Evolutionary conservation across 1,140 invertebrate genomes (phyloP).

Genomic region (Platyscapa corneri): DNA sequence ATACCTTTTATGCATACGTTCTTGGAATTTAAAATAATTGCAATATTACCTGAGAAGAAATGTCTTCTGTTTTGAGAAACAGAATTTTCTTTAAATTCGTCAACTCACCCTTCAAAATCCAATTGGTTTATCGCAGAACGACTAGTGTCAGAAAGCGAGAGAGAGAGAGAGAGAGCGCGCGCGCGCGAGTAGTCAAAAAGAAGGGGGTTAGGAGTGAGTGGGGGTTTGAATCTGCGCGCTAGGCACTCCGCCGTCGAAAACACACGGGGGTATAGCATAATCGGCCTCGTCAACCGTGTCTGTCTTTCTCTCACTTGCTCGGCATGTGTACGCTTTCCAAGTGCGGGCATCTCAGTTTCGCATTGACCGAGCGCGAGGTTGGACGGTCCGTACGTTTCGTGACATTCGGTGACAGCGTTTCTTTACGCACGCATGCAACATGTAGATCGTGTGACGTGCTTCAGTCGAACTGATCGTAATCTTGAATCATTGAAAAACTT

Average conservation of each 20-base stretch:
- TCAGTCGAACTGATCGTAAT: background rate
- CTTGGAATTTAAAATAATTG: too few species aligned
- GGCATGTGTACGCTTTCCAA: background rate
- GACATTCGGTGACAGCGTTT: background rate
- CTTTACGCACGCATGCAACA: constrained; percentile 52
- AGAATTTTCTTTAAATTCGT: background rate
- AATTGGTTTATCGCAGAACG: constrained; percentile 25
- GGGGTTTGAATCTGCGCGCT: constrained; percentile 50
- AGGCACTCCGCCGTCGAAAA: constrained; percentile 54
- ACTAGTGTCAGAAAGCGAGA: background rate
- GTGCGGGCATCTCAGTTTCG: constrained; percentile 22
- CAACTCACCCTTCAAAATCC: constrained; percentile 3
- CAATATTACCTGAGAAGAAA: background rate
- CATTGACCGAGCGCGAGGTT: constrained; percentile 61
- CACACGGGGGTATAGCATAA: constrained; percentile 49
- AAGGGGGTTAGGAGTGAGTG: background rate
- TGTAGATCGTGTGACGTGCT: constrained; percentile 56
- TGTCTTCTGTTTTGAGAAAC: background rate
- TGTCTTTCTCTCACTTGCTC: background rate
- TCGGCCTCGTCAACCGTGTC: constrained; percentile 20
- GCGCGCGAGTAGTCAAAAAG: background rate
- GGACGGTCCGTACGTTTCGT: constrained; percentile 50
- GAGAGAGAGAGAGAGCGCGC: background rate
- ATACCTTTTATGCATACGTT: too few species aligned
- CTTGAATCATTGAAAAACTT: background rate